These are phyloP conservation scores for Berghia stephanieae DNA, from an alignment of 1,140 invertebrate genomes.

Conservation along the genomic window DNA sequence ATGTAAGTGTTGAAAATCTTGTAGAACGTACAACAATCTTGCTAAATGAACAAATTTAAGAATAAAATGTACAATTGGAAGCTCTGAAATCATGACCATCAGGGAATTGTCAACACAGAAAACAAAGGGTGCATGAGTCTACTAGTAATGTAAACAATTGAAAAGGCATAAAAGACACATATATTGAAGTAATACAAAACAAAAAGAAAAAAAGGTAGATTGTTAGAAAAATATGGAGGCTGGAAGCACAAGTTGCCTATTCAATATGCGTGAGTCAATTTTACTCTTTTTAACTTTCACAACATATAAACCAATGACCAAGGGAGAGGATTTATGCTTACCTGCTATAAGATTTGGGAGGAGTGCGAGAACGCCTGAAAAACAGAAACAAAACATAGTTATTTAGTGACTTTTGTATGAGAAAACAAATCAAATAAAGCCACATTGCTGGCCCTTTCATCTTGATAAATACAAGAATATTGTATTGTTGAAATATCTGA, in stretches of 20 bases:
- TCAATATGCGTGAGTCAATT: neutral
- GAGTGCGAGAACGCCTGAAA: slow-evolving; percentile 56
- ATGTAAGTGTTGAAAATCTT: too few species aligned
- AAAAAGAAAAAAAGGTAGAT: neutral
- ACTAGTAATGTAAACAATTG: too few species aligned
- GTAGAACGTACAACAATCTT: too few species aligned
- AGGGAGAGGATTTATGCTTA: neutral
- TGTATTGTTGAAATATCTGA: too few species aligned
- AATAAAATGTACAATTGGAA: too few species aligned
- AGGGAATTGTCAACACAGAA: too few species aligned
- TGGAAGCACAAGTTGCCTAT: neutral
- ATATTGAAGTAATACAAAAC: too few species aligned
- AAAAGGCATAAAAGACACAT: too few species aligned
- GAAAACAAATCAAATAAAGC: too few species aligned
- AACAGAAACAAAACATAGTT: neutral
- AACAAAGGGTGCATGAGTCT: too few species aligned
- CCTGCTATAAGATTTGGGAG: slow-evolving; percentile 47
- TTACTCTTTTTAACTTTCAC: slow-evolving; percentile 18
- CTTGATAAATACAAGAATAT: neutral
- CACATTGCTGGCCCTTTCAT: neutral
- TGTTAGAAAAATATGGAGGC: neutral
- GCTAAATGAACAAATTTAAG: too few species aligned
- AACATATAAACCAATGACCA: neutral
- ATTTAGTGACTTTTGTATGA: neutral
- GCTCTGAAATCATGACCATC: too few species aligned